A percentile compares a stretch with the other conserved stretches of the same genome.
These are phyloP conservation scores for Antechinus flavipes DNA, from an alignment of 2,113 vertebrate genomes.

Conservation along the genomic window DNA sequence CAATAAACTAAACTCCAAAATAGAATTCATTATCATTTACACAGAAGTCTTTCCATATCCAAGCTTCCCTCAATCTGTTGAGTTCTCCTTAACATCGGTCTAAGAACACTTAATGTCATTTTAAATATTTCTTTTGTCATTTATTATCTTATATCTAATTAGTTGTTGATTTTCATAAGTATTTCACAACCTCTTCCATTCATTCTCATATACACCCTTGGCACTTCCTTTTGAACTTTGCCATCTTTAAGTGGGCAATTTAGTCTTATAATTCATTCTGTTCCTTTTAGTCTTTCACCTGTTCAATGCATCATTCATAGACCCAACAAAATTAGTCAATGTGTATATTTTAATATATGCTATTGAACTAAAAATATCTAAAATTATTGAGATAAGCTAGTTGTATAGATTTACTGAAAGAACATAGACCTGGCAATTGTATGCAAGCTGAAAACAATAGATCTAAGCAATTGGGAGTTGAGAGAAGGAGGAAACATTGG, in stretches of 20 bases:
- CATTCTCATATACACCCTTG: not conserved
- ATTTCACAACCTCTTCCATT: not conserved
- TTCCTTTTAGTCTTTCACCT: not conserved
- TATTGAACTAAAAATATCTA: not conserved
- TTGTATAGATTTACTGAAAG: not conserved
- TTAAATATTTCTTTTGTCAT: not conserved
- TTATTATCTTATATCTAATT: not conserved
- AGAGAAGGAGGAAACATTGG: not conserved
- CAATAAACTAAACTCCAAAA: not conserved
- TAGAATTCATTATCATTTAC: not conserved
- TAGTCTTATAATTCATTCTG: not conserved
- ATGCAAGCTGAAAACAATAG: not conserved
- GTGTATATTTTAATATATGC: not conserved
- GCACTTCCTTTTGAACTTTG: not conserved
- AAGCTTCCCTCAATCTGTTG: not conserved
- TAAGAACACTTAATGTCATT: not conserved
- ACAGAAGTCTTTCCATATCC: not conserved
- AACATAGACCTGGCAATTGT: not conserved
- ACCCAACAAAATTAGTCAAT: not conserved
- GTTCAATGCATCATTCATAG: not conserved
- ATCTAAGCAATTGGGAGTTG: not conserved
- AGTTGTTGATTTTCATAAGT: not conserved
- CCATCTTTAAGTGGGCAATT: not conserved
- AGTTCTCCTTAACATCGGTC: not conserved
- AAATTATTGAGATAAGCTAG: not conserved